Conservation (phyloP, 1,140 invertebrate genomes). For the Mercenaria mercenaria region DNA sequence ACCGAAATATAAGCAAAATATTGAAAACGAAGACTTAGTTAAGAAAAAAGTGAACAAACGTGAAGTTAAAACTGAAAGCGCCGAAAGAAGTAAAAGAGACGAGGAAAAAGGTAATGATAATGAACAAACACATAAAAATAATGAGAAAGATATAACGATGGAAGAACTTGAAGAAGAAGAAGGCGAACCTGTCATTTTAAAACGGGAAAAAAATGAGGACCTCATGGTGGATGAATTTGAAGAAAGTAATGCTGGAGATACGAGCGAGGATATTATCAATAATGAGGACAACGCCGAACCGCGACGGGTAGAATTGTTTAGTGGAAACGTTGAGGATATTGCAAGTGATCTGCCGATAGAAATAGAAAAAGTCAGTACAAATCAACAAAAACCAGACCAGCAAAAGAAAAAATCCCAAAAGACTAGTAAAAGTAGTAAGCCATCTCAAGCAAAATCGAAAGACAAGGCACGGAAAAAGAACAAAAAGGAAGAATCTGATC, state of each 20-base stretch:
- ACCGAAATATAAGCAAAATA: neutral
- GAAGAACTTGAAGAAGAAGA: neutral
- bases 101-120: neutral
- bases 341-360: neutral
- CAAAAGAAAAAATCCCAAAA: neutral
- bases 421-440: neutral
- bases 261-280: neutral
- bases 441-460: neutral
- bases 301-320: slow-evolving; percentile 34
- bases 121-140: neutral
- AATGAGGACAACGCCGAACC: slow-evolving; percentile 10
- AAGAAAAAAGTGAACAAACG: neutral
- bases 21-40: neutral
- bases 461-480: neutral
- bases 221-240: slow-evolving; percentile 41
- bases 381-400: neutral
- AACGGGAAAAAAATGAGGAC: slow-evolving; percentile 21
- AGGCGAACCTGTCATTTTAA: neutral
- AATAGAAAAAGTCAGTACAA: neutral
- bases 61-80: neutral
- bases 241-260: slow-evolving; percentile 36
- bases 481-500: neutral
- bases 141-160: neutral
- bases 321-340: neutral
- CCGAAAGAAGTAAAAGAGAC: neutral